These are phyloP conservation scores for Riparia riparia DNA, from an alignment of 2,113 vertebrate species.

Conservation along the genomic window DNA sequence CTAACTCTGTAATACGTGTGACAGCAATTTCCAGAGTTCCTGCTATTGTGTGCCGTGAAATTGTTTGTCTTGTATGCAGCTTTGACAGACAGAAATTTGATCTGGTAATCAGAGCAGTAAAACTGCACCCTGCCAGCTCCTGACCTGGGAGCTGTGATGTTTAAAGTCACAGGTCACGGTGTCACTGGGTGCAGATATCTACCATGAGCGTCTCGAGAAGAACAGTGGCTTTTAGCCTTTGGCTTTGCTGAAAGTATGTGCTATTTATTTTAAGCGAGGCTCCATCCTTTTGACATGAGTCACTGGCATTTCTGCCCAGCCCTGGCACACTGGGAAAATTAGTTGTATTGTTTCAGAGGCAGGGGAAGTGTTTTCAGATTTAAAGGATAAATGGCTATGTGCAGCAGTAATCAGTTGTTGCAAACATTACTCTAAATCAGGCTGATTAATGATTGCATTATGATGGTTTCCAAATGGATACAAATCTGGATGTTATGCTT, in stretches of 20 bases:
- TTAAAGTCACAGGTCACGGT: background rate
- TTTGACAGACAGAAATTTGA: background rate
- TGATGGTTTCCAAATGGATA: slow-evolving; percentile 3
- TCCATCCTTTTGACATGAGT: background rate
- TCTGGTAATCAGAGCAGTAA: background rate
- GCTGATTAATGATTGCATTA: slow-evolving; percentile 34
- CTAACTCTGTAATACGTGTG: background rate
- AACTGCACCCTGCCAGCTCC: background rate
- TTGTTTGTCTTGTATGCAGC: background rate
- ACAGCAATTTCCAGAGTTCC: background rate
- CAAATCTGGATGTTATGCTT: background rate
- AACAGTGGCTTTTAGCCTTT: background rate
- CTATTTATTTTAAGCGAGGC: background rate
- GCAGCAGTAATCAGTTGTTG: slow-evolving; percentile 26
- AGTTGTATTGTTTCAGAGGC: slow-evolving; percentile 33
- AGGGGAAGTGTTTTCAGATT: slow-evolving; percentile 14
- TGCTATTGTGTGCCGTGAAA: background rate
- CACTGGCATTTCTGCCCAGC: background rate
- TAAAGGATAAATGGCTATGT: background rate
- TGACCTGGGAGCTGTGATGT: background rate
- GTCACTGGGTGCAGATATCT: background rate
- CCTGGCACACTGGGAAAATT: background rate
- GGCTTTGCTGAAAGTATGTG: background rate
- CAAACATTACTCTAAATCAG: slow-evolving; percentile 32
- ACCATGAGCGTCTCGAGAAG: background rate